phyloP scores from a whole-genome alignment of 2,797 vertebrate species.

The Acropternis orthonyx region DNA sequence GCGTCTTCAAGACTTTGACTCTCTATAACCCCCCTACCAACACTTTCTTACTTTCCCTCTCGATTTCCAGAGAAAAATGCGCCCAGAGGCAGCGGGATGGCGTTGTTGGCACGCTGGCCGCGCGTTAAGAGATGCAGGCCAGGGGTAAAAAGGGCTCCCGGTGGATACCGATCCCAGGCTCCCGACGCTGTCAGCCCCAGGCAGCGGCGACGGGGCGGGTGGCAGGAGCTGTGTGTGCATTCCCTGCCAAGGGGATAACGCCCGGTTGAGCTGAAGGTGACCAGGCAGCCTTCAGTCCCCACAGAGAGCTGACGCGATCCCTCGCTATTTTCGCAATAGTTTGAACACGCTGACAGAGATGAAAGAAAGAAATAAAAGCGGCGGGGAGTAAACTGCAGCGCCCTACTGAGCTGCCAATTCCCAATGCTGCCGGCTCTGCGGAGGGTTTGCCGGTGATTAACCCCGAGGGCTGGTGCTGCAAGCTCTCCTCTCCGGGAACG shows the following conservation, averaged over 20 bases:
- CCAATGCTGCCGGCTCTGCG: background rate
- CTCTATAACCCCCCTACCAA: too few relatives aligned
- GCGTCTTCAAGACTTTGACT: background rate
- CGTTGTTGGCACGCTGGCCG: background rate
- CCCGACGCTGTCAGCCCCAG: background rate
- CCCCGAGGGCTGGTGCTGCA: background rate
- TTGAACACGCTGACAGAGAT: background rate
- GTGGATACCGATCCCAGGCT: background rate
- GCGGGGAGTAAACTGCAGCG: rapidly evolving
- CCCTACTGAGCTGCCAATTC: background rate
- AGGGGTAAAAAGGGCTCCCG: too few relatives aligned
- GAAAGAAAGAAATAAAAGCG: background rate
- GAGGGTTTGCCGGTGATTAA: background rate
- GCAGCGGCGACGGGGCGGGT: background rate
- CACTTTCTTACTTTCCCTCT: background rate
- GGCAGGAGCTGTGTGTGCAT: background rate
- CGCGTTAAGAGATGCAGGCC: rapidly evolving
- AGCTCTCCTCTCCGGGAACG: background rate
- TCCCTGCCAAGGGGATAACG: too few relatives aligned
- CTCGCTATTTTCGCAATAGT: background rate
- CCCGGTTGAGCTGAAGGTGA: background rate
- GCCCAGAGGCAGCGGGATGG: background rate
- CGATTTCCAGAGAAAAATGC: background rate
- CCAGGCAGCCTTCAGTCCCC: background rate
- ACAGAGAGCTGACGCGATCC: background rate